phyloP scores from a whole-genome alignment of 2,113 vertebrate species.

The Rissa tridactyla region DNA sequence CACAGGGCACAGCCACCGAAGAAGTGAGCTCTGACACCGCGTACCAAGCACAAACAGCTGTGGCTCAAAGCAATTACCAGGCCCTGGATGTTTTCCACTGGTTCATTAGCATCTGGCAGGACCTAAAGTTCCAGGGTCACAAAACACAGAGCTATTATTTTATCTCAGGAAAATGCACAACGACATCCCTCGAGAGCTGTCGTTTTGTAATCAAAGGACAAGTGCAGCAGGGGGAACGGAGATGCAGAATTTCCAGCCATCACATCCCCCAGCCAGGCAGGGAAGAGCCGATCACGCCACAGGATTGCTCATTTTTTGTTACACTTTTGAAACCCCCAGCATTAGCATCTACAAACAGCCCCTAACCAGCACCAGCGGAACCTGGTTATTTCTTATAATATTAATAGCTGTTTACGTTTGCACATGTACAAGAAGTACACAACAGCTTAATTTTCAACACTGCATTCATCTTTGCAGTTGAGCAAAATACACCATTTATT shows the following conservation, averaged over 20 bases:
- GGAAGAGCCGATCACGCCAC: neutral
- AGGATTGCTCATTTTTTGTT: neutral
- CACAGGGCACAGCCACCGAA: neutral
- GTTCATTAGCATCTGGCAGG: constrained; percentile 52
- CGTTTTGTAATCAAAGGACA: constrained; percentile 27
- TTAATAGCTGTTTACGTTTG: neutral
- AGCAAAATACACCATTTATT: neutral
- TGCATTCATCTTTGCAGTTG: neutral
- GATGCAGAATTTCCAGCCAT: neutral
- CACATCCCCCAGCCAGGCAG: neutral
- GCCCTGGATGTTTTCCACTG: constrained; percentile 36
- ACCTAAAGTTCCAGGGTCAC: constrained; percentile 48
- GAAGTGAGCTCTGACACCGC: neutral
- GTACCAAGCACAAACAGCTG: constrained; percentile 46
- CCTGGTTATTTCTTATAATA: neutral
- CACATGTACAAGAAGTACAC: neutral
- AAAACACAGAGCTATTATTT: constrained; percentile 36
- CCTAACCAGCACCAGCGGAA: neutral
- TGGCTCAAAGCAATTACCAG: constrained; percentile 20
- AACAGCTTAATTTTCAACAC: neutral
- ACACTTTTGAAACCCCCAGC: neutral
- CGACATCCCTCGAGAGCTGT: constrained; percentile 15
- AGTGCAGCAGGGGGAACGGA: neutral
- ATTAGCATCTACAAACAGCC: neutral
- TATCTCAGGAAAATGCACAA: neutral